A percentile compares a stretch with the other conserved stretches of the same genome.
phyloP scores from a whole-genome alignment of 2,113 vertebrate genomes.

The Zapus hudsonius region DNA sequence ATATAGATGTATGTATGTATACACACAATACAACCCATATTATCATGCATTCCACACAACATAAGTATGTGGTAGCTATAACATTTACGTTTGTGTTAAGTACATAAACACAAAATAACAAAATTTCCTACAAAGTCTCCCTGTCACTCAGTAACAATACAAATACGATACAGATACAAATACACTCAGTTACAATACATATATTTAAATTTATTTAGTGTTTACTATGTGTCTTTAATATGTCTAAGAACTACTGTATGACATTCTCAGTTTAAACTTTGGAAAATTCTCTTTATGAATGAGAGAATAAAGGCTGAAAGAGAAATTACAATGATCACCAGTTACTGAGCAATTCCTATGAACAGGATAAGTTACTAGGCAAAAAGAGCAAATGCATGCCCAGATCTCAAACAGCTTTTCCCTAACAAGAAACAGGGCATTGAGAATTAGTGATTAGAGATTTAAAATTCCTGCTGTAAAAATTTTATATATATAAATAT shows the following conservation, averaged over 20 bases:
- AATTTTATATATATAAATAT: no score
- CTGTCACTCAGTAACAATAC: no score
- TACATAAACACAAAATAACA: not conserved
- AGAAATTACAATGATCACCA: not conserved
- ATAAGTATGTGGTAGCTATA: not conserved
- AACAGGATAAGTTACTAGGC: not conserved
- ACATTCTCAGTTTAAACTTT: not conserved
- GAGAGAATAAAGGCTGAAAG: not conserved
- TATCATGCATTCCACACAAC: not conserved
- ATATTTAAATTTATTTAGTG: not conserved
- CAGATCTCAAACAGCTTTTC: not conserved
- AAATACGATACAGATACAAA: no score
- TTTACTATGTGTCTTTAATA: not conserved
- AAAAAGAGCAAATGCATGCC: rapidly evolving
- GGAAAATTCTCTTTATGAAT: not conserved
- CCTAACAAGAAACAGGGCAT: rapidly evolving
- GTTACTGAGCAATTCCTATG: not conserved
- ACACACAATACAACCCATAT: not conserved
- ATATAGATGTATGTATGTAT: not conserved
- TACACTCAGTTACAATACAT: not conserved
- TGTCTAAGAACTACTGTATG: not conserved
- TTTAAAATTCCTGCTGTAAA: not conserved
- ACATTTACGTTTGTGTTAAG: not conserved
- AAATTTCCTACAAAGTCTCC: not conserved
- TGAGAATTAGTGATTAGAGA: not conserved